Base-by-base conservation (phyloP, 2,113 vertebrate genomes). In the Spilogale gracilis region DNA sequence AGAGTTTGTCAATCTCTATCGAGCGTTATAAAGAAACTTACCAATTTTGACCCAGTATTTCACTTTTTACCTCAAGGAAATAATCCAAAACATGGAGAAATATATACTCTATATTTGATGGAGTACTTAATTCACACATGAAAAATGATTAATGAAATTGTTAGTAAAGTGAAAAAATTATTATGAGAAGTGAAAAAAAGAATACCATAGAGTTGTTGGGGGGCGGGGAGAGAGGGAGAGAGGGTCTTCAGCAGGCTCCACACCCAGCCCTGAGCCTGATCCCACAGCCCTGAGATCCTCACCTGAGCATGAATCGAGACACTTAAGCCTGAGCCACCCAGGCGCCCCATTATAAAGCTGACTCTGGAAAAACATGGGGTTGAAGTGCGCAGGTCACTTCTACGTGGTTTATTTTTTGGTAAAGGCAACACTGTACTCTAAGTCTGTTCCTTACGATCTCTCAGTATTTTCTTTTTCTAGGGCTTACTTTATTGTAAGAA, bases 21-120 rank as follows among this genome's bases (percentile, higher is more conserved):
- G 65, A 86, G 63, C 82, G 43, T 50, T 80, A 91, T 74, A 67
- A 84, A 97, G 50, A 80, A 16, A 94, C n/a, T 83, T 89, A 18
- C 30, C 50, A 63, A 83, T 81, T 96, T 43, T 89, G 48, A 96
- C 54, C 16, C 17, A 71, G 23, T 61, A 56, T 69, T 74, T 95
- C 16, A 83, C 71, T 50, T 50, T 94, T 88, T 81, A 80, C 65
- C 54, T 45, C 60, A 85, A 78, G 56, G 58, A 90, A 89, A 94
- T 43, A 89, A 96, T 83, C n/a, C 16, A 79, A 92, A 94, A 56
- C 61, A 61, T 6, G 16, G 30, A 67, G 52, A 95, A 89, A 83
- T 67, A 56, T 11, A 86, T 9, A 21, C 30, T 63, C 32, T 91
- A 2, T 76, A 90, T 86, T 80, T 78, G 60, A 32, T 5, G 60